Conservation (phyloP, 1,140 invertebrate species). For the Eupristina koningsbergeri region DNA sequence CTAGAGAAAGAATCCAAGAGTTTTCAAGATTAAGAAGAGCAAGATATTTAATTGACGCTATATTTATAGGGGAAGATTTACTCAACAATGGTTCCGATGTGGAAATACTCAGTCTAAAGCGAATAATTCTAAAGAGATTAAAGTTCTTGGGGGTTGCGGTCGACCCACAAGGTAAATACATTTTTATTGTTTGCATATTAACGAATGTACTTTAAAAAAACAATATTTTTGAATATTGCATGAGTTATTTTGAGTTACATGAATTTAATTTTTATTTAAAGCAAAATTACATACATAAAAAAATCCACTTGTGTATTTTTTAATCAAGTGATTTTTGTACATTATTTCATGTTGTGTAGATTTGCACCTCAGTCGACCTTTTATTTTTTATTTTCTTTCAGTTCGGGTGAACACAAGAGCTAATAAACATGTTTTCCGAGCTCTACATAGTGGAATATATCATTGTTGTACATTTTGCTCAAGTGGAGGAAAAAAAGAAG, state of each 20-base stretch:
- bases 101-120: slow-evolving; percentile 79
- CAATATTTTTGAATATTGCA: too few species aligned
- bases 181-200: too few species aligned
- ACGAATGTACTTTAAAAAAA: too few species aligned
- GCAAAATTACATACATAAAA: too few species aligned
- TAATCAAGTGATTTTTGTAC: too few species aligned
- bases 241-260: too few species aligned
- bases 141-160: slow-evolving; percentile 69
- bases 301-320: too few species aligned
- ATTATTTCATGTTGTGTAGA: not conserved
- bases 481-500: slow-evolving; percentile 80
- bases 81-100: slow-evolving; percentile 79
- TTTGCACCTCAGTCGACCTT: not conserved
- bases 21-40: slow-evolving; percentile 63
- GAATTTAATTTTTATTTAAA: too few species aligned
- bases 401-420: slow-evolving; percentile 26
- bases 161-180: slow-evolving; percentile 51
- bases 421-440: slow-evolving; percentile 44
- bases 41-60: slow-evolving; percentile 72
- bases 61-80: slow-evolving; percentile 77
- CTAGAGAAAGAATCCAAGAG: slow-evolving; percentile 66
- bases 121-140: slow-evolving; percentile 77
- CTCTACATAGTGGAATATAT: slow-evolving; percentile 79
- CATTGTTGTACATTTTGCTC: slow-evolving; percentile 84
- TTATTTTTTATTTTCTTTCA: not conserved